phyloP scores from a whole-genome alignment of 2,888 invertebrate species.

The Apotomis turbidana region DNA sequence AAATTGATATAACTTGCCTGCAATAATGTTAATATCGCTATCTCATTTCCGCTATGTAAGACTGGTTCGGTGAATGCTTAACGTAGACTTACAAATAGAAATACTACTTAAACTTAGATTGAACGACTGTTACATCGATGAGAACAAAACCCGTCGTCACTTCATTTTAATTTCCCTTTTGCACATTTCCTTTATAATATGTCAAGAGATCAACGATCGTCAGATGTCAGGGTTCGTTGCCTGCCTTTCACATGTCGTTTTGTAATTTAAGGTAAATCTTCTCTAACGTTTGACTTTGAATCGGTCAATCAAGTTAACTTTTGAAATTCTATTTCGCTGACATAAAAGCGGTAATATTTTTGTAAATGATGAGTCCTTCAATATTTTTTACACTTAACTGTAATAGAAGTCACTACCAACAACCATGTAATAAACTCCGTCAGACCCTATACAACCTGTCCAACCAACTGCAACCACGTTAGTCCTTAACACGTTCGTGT shows the following conservation, averaged over 20 bases:
- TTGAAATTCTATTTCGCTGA: neutral
- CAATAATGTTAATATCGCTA: no score
- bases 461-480: no score
- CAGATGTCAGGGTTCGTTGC: slow-evolving; percentile 35
- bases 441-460: no score
- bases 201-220: slow-evolving; percentile 31
- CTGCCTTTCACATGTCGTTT: slow-evolving; percentile 28
- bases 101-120: slow-evolving; percentile 11
- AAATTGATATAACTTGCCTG: no score
- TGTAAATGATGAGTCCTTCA: no score
- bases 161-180: slow-evolving; percentile 12
- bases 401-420: no score
- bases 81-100: neutral
- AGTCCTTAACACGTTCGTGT: no score
- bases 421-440: no score
- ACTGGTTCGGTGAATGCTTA: neutral
- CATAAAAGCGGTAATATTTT: no score
- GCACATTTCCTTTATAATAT: slow-evolving; percentile 24
- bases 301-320: neutral
- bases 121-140: neutral
- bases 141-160: neutral
- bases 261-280: slow-evolving; percentile 8
- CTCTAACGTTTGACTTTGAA: neutral
- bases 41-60: no score
- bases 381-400: no score